These are phyloP conservation scores for Notamacropus eugenii DNA, from an alignment of 2,797 vertebrate species.

Conservation along the genomic window DNA sequence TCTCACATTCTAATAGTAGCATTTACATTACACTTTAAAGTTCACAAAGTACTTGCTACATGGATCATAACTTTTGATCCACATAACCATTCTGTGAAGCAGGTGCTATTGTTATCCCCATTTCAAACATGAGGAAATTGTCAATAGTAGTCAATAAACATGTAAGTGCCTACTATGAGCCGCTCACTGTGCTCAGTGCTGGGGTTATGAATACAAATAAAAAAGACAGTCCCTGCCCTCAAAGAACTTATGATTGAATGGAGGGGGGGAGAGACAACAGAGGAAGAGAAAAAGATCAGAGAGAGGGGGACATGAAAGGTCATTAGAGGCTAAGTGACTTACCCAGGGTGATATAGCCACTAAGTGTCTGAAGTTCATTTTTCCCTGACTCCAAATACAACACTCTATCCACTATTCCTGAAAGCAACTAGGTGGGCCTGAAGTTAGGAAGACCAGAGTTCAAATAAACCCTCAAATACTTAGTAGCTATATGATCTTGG, in stretches of 20 bases:
- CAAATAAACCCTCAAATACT: background rate
- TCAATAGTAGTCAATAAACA: background rate
- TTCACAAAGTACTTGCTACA: background rate
- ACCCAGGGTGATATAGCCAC: background rate
- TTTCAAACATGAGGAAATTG: background rate
- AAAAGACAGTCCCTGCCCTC: background rate
- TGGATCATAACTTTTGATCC: background rate
- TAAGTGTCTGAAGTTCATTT: background rate
- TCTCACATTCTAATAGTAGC: background rate
- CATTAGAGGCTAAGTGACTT: background rate
- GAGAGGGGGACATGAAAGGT: background rate
- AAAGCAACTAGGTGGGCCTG: background rate
- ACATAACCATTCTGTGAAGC: background rate
- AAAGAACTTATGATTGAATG: background rate
- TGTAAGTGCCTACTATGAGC: background rate
- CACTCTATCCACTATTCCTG: background rate
- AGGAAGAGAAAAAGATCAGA: background rate
- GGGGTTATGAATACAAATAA: background rate
- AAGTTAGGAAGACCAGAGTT: background rate
- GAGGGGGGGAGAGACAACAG: too few species aligned
- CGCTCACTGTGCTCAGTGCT: background rate
- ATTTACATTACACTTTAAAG: background rate
- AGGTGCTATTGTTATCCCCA: background rate
- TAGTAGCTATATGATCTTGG: background rate
- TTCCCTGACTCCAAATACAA: background rate